Conservation (phyloP, 1,140 invertebrate genomes). For the Leptinotarsa undecemlineata region DNA sequence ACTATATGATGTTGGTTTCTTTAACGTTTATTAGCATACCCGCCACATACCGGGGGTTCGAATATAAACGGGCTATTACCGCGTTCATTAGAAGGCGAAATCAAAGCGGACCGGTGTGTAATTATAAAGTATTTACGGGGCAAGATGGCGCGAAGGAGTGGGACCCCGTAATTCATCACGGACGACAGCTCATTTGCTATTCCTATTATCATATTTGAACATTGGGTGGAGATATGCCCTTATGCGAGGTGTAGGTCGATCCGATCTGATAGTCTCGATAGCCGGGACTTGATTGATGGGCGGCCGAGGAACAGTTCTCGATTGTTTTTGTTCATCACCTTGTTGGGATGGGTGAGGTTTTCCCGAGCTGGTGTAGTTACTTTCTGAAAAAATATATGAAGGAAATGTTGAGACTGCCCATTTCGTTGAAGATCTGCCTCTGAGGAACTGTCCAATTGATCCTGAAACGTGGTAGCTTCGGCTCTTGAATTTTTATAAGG, state of each 20-base stretch:
- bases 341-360: too few species aligned
- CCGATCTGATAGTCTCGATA: slow-evolving; percentile 8
- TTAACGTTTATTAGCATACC: slow-evolving; percentile 15
- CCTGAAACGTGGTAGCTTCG: too few species aligned
- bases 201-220: slow-evolving; percentile 54
- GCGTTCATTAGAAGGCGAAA: slow-evolving; percentile 52
- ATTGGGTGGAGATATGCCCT: slow-evolving; percentile 44
- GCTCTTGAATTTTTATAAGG: too few species aligned
- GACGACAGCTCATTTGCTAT: slow-evolving; percentile 54
- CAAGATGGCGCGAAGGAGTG: slow-evolving; percentile 50
- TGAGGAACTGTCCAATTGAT: too few species aligned
- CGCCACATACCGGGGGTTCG: slow-evolving; percentile 24
- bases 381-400: too few species aligned
- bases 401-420: too few species aligned
- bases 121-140: slow-evolving; percentile 56
- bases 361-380: too few species aligned
- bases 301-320: too few species aligned
- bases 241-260: slow-evolving; percentile 38
- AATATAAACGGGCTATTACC: slow-evolving; percentile 51
- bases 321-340: too few species aligned
- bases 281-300: not conserved
- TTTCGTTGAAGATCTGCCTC: too few species aligned
- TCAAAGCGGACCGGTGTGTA: slow-evolving; percentile 54
- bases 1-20: too few species aligned
- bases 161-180: slow-evolving; percentile 53